Conservation (phyloP, 1,140 invertebrate species). For the Nasonia vitripennis region DNA sequence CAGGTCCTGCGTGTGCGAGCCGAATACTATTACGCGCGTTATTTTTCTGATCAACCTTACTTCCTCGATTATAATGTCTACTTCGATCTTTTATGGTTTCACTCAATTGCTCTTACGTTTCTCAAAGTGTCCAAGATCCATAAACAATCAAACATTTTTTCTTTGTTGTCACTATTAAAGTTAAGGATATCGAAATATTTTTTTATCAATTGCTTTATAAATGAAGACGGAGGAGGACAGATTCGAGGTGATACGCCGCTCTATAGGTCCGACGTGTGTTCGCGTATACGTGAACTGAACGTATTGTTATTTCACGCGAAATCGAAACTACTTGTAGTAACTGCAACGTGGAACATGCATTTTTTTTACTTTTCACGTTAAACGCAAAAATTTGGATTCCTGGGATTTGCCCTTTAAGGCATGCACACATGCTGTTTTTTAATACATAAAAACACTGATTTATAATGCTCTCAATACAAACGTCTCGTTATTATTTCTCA, state of each 20-base stretch:
- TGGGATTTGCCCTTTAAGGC: not conserved
- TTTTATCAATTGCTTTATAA: not conserved
- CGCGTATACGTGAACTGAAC: not conserved
- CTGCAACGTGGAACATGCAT: constrained; percentile 11
- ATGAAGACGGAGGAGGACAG: constrained; percentile 28
- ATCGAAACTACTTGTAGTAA: not conserved
- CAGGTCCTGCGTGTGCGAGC: constrained; percentile 39
- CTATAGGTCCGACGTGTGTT: not conserved
- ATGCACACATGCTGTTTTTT: not conserved
- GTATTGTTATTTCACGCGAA: not conserved
- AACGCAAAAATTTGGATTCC: not conserved
- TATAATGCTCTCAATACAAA: not conserved
- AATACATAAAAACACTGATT: not conserved
- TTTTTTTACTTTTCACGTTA: not conserved
- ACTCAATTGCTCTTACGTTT: not conserved
- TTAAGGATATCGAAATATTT: not conserved
- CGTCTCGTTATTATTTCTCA: not conserved
- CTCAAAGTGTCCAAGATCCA: no score
- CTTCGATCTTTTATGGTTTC: not conserved
- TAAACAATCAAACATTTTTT: not conserved
- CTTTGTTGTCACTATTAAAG: not conserved
- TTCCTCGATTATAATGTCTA: not conserved
- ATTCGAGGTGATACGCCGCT: not conserved
- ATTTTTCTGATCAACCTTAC: not conserved
- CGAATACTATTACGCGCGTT: constrained; percentile 36